A percentile compares a stretch with the other conserved stretches of the same genome.
Conservation (phyloP, 2,888 invertebrate species). For the Caenorhabditis becei region DNA sequence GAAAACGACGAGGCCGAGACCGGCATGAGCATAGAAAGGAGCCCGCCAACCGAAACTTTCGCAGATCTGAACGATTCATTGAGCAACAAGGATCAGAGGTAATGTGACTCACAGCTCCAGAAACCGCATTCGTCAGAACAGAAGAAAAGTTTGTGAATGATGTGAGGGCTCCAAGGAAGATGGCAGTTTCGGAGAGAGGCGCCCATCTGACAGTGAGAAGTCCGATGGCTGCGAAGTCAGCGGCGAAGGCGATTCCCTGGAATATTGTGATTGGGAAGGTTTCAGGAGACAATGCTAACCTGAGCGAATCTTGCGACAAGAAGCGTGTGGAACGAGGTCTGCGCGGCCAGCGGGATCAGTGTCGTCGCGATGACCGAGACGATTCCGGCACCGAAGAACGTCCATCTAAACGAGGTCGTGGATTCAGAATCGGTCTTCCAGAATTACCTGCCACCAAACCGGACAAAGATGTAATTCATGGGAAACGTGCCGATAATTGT, state of each 20-base stretch:
- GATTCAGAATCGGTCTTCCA: too few species aligned
- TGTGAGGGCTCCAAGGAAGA: conserved; percentile 76
- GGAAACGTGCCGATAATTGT: conserved; percentile 76
- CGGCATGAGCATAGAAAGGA: conserved; percentile 75
- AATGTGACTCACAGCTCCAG: conserved; percentile 71
- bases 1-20: conserved; percentile 59
- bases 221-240: conserved; percentile 75
- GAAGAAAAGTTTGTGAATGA: conserved; percentile 76
- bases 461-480: conserved; percentile 72
- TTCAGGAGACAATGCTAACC: conserved; percentile 49
- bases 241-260: conserved; percentile 70
- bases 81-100: too few species aligned
- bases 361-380: conserved; percentile 67
- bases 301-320: conserved; percentile 67
- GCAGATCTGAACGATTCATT: conserved; percentile 62
- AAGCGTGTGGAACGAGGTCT: conserved; percentile 57
- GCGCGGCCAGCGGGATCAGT: conserved; percentile 67
- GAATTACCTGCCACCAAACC: conserved; percentile 70
- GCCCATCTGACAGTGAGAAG: conserved; percentile 76
- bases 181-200: conserved; percentile 73
- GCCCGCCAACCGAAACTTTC: conserved; percentile 76
- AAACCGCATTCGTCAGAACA: conserved; percentile 73
- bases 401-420: conserved; percentile 44
- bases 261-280: too few species aligned
- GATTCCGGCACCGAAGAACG: conserved; percentile 69